Evolutionary conservation across 2,113 vertebrate species (phyloP), one percentile per base, ranked within the genome.

Genomic region (Lycocorax pyrrhopterus): DNA sequence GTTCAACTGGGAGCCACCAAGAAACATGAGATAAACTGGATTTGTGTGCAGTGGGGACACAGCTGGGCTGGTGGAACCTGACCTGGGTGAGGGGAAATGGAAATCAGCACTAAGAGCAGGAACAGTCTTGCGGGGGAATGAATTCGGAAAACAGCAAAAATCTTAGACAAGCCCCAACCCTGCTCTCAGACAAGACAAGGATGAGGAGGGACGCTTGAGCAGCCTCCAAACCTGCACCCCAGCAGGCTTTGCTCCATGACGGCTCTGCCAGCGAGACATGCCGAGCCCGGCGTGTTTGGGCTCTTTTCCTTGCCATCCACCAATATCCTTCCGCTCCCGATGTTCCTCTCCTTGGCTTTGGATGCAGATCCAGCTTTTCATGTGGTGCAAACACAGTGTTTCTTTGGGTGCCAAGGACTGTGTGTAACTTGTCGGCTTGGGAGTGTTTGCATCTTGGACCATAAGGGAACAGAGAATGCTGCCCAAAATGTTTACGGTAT

Each of bases 401-500:
- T 47, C 93, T 71, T 20, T 63, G 92, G 89, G 93, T 95, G 94
- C 93, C 96, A 96, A 93, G 93, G 93, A 90, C 95, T 83, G 69
- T 7, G 85, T 66, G 96, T 73, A 91, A 93, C 95, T 89, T 16
- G 62, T 84, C 72, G 46, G 94, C 90, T 94, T 19, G 84, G 84
- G 90, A 91, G 85, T 90, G 87, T 96, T 95, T 94, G 94, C 68
- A 59, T 86, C 92, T 92, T 86, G 87, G 90, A 92, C 91, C 96
- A 96, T 76, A 95, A 80, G 94, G 96, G 94, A 96, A 73, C 39
- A 17, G 92, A 63, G 71, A 88, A 93, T 1, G 76, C 51, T 89
- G 94, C 95, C 94, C 95, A 91, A 94, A 95, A 91, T 94, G 94
- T 95, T 96, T 75, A 93, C 8, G 30, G 94, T 94, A 93, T 93